Conservation (phyloP, 2,797 vertebrate genomes). For the Microcaecilia unicolor region DNA sequence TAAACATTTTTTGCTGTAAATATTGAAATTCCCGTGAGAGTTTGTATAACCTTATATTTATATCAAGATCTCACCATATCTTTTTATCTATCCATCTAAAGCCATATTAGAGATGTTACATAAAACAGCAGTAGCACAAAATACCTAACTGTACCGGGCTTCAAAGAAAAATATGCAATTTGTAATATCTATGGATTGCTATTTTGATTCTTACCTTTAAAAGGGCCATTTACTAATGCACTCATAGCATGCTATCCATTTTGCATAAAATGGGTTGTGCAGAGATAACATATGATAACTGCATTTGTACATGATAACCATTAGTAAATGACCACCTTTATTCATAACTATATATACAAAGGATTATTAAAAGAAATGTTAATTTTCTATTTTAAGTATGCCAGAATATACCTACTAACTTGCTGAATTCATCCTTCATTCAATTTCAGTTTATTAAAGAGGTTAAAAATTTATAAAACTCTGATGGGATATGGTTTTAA, state of each 20-base stretch:
- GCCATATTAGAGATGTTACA: conserved; percentile 15
- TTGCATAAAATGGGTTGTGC: too few relatives aligned
- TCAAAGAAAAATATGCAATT: conserved; percentile 8
- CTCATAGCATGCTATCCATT: too few relatives aligned
- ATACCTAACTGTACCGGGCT: conserved; percentile 4
- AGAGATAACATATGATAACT: too few relatives aligned
- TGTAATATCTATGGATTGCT: neutral
- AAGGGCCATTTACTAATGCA: too few relatives aligned
- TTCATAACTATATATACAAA: conserved; percentile 33
- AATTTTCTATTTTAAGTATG: conserved; percentile 23
- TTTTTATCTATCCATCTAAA: conserved; percentile 12
- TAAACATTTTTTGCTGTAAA: too few relatives aligned
- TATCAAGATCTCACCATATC: too few relatives aligned
- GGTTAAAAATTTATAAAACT: conserved; percentile 71
- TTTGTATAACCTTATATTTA: conserved; percentile 6
- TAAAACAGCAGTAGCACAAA: conserved; percentile 1
- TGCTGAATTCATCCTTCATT: conserved; percentile 60
- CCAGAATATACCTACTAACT: conserved; percentile 40
- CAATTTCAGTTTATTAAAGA: conserved; percentile 68
- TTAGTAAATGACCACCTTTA: too few relatives aligned
- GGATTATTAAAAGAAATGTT: too few relatives aligned
- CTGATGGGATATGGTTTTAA: conserved; percentile 67
- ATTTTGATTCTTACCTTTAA: conserved; percentile 24
- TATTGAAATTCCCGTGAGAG: rapidly evolving
- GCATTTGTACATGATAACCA: too few relatives aligned